These are phyloP conservation scores for Hyles euphorbiae DNA, from an alignment of 1,140 invertebrate species.

Conservation along the genomic window DNA sequence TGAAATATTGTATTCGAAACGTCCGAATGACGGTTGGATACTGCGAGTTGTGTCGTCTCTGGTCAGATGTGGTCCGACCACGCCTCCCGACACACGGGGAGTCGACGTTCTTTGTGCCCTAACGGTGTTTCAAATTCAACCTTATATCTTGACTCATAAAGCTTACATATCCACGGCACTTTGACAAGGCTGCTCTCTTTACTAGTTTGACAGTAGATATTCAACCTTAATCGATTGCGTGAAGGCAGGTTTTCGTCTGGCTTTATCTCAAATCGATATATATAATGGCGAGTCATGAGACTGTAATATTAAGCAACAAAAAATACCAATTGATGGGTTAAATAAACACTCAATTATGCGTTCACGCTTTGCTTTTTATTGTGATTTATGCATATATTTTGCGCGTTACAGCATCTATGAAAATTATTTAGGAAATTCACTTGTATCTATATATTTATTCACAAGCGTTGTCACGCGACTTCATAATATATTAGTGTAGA, in stretches of 20 bases:
- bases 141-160: background rate
- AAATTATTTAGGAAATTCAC: too few species aligned
- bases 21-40: conserved; percentile 19
- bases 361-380: conserved; percentile 7
- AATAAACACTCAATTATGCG: conserved; percentile 7
- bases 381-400: background rate
- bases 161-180: background rate
- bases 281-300: conserved; percentile 5
- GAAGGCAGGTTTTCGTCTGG: too few species aligned
- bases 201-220: too few species aligned
- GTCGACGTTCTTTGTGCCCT: background rate
- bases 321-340: conserved; percentile 6
- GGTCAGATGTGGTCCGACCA: conserved; percentile 14
- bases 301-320: conserved; percentile 2
- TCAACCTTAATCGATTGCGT: too few species aligned
- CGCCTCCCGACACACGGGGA: conserved; percentile 11
- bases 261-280: conserved; percentile 1
- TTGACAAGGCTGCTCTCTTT: conserved; percentile 1
- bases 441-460: too few species aligned
- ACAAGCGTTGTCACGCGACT: too few species aligned
- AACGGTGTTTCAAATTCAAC: background rate
- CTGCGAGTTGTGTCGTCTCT: conserved; percentile 11
- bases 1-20: conserved; percentile 19
- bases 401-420: too few species aligned
- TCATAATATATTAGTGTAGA: too few species aligned